These are phyloP conservation scores for Triplophysa siluroides DNA, from an alignment of 2,113 vertebrate genomes.

Conservation along the genomic window DNA sequence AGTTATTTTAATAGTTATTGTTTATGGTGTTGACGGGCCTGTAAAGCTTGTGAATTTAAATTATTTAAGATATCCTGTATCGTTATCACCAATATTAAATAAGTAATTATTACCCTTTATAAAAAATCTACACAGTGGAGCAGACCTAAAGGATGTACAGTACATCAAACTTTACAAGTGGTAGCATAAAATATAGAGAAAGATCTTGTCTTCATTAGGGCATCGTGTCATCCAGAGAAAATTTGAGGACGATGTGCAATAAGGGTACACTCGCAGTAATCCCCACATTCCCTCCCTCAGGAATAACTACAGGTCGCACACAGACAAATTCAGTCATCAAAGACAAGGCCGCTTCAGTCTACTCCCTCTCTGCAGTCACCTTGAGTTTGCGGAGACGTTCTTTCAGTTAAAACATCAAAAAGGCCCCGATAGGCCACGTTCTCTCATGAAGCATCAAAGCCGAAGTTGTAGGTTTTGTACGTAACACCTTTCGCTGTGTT, in stretches of 20 bases:
- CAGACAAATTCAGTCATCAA: conserved; percentile 8
- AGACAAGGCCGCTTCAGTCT: neutral
- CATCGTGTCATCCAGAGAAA: neutral
- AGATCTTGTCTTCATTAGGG: conserved; percentile 17
- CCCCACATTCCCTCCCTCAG: conserved; percentile 25
- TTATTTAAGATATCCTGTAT: too few relatives aligned
- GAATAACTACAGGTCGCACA: neutral
- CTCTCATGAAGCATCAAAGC: conserved; percentile 5
- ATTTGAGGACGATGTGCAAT: conserved; percentile 11
- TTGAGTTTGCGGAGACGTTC: conserved; percentile 18
- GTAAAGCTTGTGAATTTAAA: too few relatives aligned
- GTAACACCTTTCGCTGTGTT: neutral
- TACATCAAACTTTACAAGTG: neutral
- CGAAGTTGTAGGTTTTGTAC: neutral
- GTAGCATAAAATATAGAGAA: neutral
- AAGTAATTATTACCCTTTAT: too few relatives aligned
- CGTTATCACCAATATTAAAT: too few relatives aligned
- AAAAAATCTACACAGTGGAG: too few relatives aligned
- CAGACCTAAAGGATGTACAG: too few relatives aligned
- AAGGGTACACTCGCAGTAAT: conserved; percentile 7
- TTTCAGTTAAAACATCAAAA: conserved; percentile 24
- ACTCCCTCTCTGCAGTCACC: conserved; percentile 18
- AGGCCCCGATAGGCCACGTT: conserved; percentile 3
- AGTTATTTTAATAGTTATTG: too few relatives aligned
- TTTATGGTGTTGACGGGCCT: too few relatives aligned